These are phyloP conservation scores for Brachycybe producta DNA, from an alignment of 2,888 invertebrate genomes.

Conservation along the genomic window DNA sequence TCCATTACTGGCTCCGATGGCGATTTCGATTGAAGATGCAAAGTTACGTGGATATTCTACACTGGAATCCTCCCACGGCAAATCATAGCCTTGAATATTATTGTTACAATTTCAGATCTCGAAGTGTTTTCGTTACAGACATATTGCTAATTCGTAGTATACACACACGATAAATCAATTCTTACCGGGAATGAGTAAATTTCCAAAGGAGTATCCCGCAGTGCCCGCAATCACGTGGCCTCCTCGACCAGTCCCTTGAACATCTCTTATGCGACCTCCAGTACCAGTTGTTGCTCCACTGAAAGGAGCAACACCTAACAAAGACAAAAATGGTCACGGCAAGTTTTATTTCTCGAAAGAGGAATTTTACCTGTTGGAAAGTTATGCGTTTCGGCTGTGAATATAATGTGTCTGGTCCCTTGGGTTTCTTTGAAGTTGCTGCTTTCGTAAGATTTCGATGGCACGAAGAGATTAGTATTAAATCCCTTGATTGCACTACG, in stretches of 20 bases:
- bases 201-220: conserved; percentile 92
- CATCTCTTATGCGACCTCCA: conserved; percentile 87
- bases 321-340: conserved; percentile 22
- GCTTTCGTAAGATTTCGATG: conserved; percentile 51
- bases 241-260: conserved; percentile 87
- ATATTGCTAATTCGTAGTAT: too few relatives aligned
- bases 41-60: conserved; percentile 75
- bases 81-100: conserved; percentile 57
- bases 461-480: conserved; percentile 52
- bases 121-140: neutral
- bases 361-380: conserved; percentile 61
- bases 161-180: too few relatives aligned
- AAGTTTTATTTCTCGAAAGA: neutral
- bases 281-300: conserved; percentile 97
- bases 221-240: conserved; percentile 90
- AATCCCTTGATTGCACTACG: conserved; percentile 76
- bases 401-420: conserved; percentile 72
- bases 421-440: conserved; percentile 42
- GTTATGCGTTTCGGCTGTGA: conserved; percentile 98
- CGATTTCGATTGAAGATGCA: conserved; percentile 74
- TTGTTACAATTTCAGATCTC: conserved; percentile 4
- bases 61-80: conserved; percentile 70
- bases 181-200: conserved; percentile 72
- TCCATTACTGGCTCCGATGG: conserved; percentile 92
- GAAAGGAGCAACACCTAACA: conserved; percentile 84